phyloP scores from a whole-genome alignment of 1,140 invertebrate genomes.

The Drosophila pectinifera region DNA sequence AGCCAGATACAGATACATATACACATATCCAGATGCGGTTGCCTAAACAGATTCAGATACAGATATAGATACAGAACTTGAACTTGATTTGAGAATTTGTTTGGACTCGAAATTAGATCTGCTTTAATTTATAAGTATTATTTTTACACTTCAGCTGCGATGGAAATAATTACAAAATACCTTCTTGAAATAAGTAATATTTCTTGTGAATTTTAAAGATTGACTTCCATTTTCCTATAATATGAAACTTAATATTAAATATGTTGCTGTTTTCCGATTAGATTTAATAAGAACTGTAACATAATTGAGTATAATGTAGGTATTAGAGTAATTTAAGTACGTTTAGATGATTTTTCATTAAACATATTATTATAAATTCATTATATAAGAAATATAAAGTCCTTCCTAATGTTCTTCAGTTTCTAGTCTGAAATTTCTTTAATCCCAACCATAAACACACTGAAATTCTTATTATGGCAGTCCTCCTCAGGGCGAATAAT shows the following conservation, averaged over 20 bases:
- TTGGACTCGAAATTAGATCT: slow-evolving; percentile 33
- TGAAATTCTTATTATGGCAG: slow-evolving; percentile 14
- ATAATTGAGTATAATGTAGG: neutral
- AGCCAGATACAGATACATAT: slow-evolving; percentile 15
- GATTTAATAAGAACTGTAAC: neutral
- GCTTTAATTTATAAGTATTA: slow-evolving; percentile 53
- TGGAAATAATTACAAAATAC: neutral
- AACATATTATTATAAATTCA: neutral
- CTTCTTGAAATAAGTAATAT: neutral
- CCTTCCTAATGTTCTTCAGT: neutral
- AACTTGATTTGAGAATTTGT: slow-evolving; percentile 32
- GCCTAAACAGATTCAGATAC: slow-evolving; percentile 4
- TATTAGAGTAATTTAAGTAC: neutral
- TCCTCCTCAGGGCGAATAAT: slow-evolving; percentile 41
- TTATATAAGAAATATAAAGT: neutral
- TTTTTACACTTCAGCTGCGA: slow-evolving; percentile 14
- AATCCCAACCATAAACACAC: slow-evolving; percentile 24
- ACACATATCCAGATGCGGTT: slow-evolving; percentile 2
- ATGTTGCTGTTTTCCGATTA: too few species aligned
- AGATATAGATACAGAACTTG: slow-evolving; percentile 21
- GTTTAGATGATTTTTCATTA: too few species aligned
- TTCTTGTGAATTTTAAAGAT: neutral
- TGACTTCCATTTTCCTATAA: neutral
- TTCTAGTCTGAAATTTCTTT: neutral
- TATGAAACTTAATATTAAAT: neutral